Percentiles rank a stretch among this genome's conserved stretches.
These are phyloP conservation scores for Hylomyscus alleni DNA, from an alignment of 2,797 vertebrate species.

Conservation along the genomic window DNA sequence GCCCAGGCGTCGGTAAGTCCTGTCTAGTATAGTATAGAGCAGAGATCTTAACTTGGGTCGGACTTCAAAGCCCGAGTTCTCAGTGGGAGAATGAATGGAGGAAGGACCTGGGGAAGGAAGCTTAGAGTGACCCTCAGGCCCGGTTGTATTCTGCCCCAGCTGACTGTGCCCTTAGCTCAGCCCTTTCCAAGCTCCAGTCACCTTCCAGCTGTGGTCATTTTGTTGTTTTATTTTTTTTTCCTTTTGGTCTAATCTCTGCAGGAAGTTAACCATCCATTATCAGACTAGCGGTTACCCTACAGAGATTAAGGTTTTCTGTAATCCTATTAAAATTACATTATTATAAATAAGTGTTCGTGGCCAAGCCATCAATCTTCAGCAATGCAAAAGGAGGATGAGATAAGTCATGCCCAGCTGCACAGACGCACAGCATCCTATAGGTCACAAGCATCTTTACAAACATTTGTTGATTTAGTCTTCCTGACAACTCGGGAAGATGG, in stretches of 20 bases:
- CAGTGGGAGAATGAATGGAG: not conserved
- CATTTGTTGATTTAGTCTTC: not conserved
- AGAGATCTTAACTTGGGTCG: constrained; percentile 17
- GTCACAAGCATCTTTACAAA: constrained; percentile 40
- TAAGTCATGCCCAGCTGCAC: not conserved
- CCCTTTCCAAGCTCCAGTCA: not conserved
- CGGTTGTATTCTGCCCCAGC: not conserved
- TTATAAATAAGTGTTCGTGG: constrained; percentile 21
- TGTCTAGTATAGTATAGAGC: not conserved
- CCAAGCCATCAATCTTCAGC: not conserved
- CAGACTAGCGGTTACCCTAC: constrained; percentile 32
- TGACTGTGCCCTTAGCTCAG: not conserved
- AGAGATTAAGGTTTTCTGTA: constrained; percentile 45
- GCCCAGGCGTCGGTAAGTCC: not conserved
- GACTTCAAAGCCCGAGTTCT: not conserved
- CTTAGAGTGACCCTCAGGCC: not conserved
- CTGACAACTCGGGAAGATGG: not conserved
- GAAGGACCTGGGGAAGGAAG: not conserved
- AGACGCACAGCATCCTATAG: not conserved
- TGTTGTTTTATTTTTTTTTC: no score
- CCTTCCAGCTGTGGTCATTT: not conserved
- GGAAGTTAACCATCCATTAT: constrained; percentile 25
- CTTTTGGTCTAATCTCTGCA: constrained; percentile 18
- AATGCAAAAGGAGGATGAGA: not conserved
- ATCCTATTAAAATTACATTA: constrained; percentile 52